Percentiles rank a stretch among this genome's conserved stretches.
phyloP scores from a whole-genome alignment of 2,888 invertebrate species.

The Auanema freiburgensis region DNA sequence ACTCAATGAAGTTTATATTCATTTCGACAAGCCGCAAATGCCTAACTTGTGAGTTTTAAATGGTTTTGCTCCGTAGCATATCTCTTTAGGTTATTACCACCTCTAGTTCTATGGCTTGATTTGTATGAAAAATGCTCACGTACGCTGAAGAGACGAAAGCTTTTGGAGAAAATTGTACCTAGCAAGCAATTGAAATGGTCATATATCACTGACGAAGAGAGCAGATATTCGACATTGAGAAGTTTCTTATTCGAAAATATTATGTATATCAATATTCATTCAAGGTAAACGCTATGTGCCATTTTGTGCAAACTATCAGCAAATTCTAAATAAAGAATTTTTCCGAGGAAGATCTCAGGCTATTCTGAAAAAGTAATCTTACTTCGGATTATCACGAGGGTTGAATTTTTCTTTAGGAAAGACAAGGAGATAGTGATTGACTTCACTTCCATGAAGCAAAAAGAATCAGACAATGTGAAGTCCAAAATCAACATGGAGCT shows the following conservation, averaged over 20 bases:
- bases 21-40: conserved; percentile 16
- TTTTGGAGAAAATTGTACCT: conserved; percentile 9
- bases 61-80: not conserved
- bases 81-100: conserved; percentile 32
- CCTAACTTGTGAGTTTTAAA: conserved; percentile 13
- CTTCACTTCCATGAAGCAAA: conserved; percentile 26
- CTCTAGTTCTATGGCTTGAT: conserved; percentile 50
- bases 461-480: conserved; percentile 3
- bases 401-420: conserved; percentile 1
- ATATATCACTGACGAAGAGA: conserved; percentile 19
- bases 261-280: no score
- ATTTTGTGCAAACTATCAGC: not conserved
- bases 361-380: not conserved
- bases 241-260: no score
- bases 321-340: conserved; percentile 18
- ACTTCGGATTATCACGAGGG: no score
- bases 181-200: conserved; percentile 13
- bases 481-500: conserved; percentile 14
- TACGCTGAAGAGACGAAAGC: conserved; percentile 4
- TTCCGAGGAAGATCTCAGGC: conserved; percentile 20
- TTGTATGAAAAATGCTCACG: conserved; percentile 42
- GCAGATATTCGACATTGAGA: conserved; percentile 13
- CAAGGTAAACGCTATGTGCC: conserved; percentile 4
- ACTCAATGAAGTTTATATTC: conserved; percentile 9
- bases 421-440: conserved; percentile 25